phyloP scores from a whole-genome alignment of 2,113 vertebrate species.

The Erythrocercus mccallii region DNA sequence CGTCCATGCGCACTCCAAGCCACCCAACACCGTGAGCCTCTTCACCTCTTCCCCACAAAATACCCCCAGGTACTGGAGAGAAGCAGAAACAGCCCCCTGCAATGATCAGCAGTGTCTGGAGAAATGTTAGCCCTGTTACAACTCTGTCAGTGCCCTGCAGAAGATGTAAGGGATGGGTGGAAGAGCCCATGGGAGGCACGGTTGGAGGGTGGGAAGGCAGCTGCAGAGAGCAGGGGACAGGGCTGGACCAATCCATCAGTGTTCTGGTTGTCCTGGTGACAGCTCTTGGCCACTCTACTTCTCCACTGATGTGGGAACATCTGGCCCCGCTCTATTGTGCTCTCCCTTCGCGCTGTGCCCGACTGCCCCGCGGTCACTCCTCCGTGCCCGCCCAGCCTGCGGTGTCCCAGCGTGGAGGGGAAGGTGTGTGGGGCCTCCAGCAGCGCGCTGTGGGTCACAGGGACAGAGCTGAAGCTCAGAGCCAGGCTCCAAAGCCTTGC shows the following conservation, averaged over 20 bases:
- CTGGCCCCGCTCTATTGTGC: not conserved
- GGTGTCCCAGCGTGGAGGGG: not conserved
- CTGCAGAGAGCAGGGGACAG: not conserved
- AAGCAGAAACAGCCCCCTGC: not conserved
- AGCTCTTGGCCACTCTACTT: not conserved
- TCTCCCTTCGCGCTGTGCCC: fast-evolving
- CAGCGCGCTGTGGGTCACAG: fast-evolving
- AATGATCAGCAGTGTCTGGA: not conserved
- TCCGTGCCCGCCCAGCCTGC: fast-evolving
- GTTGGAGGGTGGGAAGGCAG: not conserved
- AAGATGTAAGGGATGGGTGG: not conserved
- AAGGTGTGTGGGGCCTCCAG: fast-evolving
- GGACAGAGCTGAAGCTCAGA: not conserved
- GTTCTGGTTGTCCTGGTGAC: not conserved
- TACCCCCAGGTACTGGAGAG: not conserved
- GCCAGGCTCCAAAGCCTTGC: fast-evolving
- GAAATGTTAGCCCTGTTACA: not conserved
- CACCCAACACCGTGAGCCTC: fast-evolving
- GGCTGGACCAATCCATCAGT: fast-evolving
- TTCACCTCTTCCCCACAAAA: not conserved
- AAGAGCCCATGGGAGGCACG: not conserved
- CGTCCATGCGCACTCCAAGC: not conserved
- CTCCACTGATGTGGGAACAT: not conserved
- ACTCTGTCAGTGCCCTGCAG: not conserved
- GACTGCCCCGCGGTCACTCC: fast-evolving